These are phyloP conservation scores for Diabrotica virgifera DNA, from an alignment of 1,140 invertebrate genomes.

Conservation along the genomic window DNA sequence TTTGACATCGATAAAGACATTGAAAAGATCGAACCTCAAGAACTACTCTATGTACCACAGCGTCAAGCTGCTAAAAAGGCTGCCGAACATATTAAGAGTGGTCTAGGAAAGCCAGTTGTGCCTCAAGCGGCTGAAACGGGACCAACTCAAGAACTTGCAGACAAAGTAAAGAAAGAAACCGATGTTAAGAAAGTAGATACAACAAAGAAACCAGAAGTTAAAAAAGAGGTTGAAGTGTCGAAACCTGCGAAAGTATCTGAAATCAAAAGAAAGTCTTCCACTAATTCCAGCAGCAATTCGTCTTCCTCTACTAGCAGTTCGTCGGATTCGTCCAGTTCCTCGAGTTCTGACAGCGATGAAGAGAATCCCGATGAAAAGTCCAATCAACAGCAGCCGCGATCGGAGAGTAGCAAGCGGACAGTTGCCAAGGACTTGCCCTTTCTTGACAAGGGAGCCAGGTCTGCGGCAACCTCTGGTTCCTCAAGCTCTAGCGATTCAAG, in stretches of 20 bases:
- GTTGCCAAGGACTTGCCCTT: constrained; percentile 48
- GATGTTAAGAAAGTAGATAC: constrained; percentile 35
- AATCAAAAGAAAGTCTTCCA: constrained; percentile 45
- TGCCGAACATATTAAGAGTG: constrained; percentile 83
- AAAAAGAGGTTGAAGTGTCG: constrained; percentile 26
- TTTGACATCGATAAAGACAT: constrained; percentile 64
- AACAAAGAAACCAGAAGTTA: constrained; percentile 25
- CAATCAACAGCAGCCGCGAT: constrained; percentile 34
- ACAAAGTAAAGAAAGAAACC: constrained; percentile 27
- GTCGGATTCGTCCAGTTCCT: constrained; percentile 45
- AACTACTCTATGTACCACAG: constrained; percentile 83
- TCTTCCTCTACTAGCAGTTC: constrained; percentile 48
- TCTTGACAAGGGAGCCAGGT: constrained; percentile 50
- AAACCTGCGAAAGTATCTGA: constrained; percentile 39
- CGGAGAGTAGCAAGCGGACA: constrained; percentile 43
- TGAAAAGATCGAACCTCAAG: constrained; percentile 58
- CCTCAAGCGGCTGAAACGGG: constrained; percentile 43
- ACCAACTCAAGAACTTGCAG: constrained; percentile 49
- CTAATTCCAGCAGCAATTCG: constrained; percentile 46
- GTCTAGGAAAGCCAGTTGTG: constrained; percentile 60
- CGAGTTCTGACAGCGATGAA: constrained; percentile 47
- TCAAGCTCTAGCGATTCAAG: constrained; percentile 45
- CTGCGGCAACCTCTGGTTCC: constrained; percentile 41
- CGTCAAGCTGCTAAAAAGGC: constrained; percentile 88
- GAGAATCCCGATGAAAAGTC: constrained; percentile 29